These are phyloP conservation scores for Parazoanthus atlanticus DNA, from an alignment of 92 coral and sea anemone genomes.

Conservation along the genomic window DNA sequence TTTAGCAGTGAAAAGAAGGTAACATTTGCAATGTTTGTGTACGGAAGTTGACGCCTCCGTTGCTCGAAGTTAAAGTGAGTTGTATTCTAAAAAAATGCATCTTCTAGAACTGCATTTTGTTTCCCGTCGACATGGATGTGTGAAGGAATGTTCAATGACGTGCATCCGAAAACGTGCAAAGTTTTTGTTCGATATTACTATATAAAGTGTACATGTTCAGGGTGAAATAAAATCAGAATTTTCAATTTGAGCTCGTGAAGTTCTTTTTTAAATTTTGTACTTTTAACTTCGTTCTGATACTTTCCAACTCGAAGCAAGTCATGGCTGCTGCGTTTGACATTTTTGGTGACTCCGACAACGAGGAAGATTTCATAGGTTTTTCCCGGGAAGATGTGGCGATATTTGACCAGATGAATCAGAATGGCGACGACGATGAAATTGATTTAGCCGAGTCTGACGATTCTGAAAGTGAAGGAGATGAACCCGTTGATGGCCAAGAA, in stretches of 20 bases:
- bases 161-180: constrained; percentile 20
- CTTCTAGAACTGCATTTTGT: constrained; percentile 29
- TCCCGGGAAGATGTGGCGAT: constrained; percentile 32
- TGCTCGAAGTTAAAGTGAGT: constrained; percentile 12
- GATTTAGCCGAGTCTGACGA: constrained; percentile 3
- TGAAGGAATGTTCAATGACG: constrained; percentile 31
- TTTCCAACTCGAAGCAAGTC: constrained; percentile 31
- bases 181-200: constrained; percentile 14
- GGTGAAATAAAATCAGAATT: constrained; percentile 35
- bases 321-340: constrained; percentile 37
- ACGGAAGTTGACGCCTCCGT: constrained; percentile 18
- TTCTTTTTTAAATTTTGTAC: constrained; percentile 23
- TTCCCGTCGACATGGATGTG: constrained; percentile 33
- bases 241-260: constrained; percentile 37
- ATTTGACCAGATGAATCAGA: constrained; percentile 33
- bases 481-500: constrained; percentile 10
- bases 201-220: constrained; percentile 32
- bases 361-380: constrained; percentile 32
- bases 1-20: constrained; percentile 34
- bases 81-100: constrained; percentile 1
- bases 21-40: constrained; percentile 25
- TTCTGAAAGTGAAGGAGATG: constrained; percentile 8
- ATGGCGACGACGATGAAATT: constrained; percentile 21
- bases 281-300: constrained; percentile 33
- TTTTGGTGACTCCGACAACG: constrained; percentile 37